Base-by-base conservation (phyloP, 2,888 invertebrate species). In the Leucozona laternaria region DNA sequence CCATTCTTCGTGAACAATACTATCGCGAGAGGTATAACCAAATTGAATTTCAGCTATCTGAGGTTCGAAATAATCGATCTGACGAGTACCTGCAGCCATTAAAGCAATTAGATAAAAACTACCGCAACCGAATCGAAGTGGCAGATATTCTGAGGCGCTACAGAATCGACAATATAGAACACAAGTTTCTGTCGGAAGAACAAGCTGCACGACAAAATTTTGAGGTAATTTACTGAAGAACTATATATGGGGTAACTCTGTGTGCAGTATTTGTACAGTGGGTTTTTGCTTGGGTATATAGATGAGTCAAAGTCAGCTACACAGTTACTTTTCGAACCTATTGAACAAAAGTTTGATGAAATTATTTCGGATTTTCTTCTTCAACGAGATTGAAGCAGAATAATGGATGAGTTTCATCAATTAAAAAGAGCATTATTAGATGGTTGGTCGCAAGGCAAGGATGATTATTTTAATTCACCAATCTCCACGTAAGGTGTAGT, bases 131-230 rank as follows among this genome's bases (percentile, higher is more conserved):
- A 62, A 97, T 96, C 73, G 97, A 98, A 93, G 98, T 98, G n/a
- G 97, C 98, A 0, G 97, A 97, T 64, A 94, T 98, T 80, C 93
- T 98, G 85, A 95, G 95, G 89, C 95, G 96, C 90, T 95, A 96
- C 90, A 94, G 97, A 68, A 93, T 97, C 62, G 95, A 96, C 88
- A 98, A 97, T 91, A 96, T 98, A 71, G 95, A 95, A 76, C 97
- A 97, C 91, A 97, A 97, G 91, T 97, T 94, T 91, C 95, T 96
- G 77, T 97, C 98, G 0, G 98, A 99, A 92, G 96, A 97, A 90
- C 95, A 97, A 90, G 98, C 98, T 0, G 96, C 98, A 0, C 93
- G 94, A 82, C 98, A 98, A 91, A 96, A 98, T 93, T 97, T 96
- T 90, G 96, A 98, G 94, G 97, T 97, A 88, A 88, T 40, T 43